Evolutionary conservation across 1,140 invertebrate genomes (phyloP).

Genomic region (Drosophila lacteicornis): DNA sequence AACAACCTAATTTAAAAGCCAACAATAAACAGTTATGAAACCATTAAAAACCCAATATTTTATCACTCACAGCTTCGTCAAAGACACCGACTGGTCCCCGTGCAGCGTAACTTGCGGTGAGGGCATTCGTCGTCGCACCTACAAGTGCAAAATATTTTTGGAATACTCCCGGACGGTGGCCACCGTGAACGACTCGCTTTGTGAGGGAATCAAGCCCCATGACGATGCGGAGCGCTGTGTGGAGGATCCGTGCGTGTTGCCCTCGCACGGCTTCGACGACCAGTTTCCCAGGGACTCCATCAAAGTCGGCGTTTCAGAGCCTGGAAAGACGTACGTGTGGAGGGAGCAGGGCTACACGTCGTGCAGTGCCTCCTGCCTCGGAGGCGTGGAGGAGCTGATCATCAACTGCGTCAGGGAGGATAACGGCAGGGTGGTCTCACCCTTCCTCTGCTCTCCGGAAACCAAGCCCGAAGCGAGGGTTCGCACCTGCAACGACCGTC

Average conservation of each 20-base stretch:
- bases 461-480: constrained; percentile 94
- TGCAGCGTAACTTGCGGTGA: constrained; percentile 96
- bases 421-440: constrained; percentile 92
- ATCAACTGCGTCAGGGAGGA: constrained; percentile 95
- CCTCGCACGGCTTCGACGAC: constrained; percentile 87
- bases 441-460: constrained; percentile 92
- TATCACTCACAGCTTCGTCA: constrained; percentile 85
- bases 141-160: constrained; percentile 96
- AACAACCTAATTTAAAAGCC: not conserved
- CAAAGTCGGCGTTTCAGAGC: constrained; percentile 86
- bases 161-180: constrained; percentile 95
- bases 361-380: constrained; percentile 97
- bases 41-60: not conserved
- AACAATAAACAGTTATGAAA: no score
- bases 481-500: constrained; percentile 96
- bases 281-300: constrained; percentile 86
- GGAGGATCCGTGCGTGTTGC: constrained; percentile 89
- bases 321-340: constrained; percentile 92
- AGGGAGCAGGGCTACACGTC: constrained; percentile 93
- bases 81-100: constrained; percentile 91
- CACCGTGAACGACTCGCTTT: constrained; percentile 94
- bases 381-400: constrained; percentile 95
- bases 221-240: constrained; percentile 92
- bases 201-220: constrained; percentile 92
- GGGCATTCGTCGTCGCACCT: constrained; percentile 91